These are phyloP conservation scores for Zaprionus capensis DNA, from an alignment of 1,140 invertebrate species.

Conservation along the genomic window DNA sequence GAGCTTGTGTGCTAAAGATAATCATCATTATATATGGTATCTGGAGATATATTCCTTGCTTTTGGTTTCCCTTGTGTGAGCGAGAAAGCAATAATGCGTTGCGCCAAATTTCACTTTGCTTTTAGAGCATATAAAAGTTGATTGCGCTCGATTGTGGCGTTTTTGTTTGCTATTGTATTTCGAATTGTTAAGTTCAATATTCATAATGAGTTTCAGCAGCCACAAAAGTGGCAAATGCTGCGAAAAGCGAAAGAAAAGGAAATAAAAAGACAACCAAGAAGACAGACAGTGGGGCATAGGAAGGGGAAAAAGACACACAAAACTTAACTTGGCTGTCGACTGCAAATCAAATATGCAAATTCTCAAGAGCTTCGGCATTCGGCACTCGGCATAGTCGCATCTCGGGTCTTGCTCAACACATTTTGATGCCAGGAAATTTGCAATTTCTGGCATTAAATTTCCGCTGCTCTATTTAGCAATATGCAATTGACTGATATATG, in stretches of 20 bases:
- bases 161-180: neutral
- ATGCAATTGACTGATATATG: slow-evolving; percentile 10
- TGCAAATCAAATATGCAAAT: slow-evolving; percentile 76
- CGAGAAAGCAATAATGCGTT: neutral
- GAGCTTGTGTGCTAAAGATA: neutral
- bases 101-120: neutral
- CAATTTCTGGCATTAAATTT: slow-evolving; percentile 80
- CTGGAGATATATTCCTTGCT: no score
- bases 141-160: neutral
- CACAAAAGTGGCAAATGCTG: neutral
- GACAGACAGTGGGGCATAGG: neutral
- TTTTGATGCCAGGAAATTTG: slow-evolving; percentile 79
- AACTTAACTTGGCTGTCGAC: slow-evolving; percentile 32
- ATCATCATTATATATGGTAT: neutral
- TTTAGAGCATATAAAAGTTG: neutral
- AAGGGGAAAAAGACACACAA: neutral
- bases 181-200: neutral
- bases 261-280: neutral
- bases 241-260: neutral
- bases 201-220: neutral
- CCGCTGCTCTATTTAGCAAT: slow-evolving; percentile 57
- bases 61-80: no score
- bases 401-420: slow-evolving; percentile 35
- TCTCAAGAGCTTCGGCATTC: slow-evolving; percentile 11
- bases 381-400: neutral